phyloP scores from a whole-genome alignment of 2,888 invertebrate genomes.

The Megaustenia siamemsis region DNA sequence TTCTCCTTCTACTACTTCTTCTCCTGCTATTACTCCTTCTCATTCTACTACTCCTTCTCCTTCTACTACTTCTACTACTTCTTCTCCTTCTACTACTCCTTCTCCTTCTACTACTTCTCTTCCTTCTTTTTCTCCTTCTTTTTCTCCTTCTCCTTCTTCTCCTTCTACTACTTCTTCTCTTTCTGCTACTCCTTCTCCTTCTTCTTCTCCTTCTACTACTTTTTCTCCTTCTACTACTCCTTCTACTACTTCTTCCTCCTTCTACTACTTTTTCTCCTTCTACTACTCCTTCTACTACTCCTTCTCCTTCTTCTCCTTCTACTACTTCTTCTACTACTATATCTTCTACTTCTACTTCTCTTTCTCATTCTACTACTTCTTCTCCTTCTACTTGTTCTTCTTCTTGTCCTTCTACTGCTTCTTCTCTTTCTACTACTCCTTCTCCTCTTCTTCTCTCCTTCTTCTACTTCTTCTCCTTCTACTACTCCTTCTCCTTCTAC shows the following conservation, averaged over 20 bases:
- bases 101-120: background rate
- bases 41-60: no score
- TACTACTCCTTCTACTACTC: no score
- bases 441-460: background rate
- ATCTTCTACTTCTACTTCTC: no score
- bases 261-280: no score
- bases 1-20: background rate
- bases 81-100: no score
- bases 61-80: background rate
- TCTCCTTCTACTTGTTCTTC: background rate
- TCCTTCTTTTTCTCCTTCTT: background rate
- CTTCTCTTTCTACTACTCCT: no score
- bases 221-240: no score
- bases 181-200: background rate
- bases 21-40: background rate
- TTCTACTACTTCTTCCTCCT: no score
- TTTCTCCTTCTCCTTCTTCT: background rate
- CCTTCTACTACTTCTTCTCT: background rate
- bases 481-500: no score
- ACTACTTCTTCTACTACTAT: background rate
- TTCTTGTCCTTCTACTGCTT: background rate
- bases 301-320: background rate
- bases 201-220: background rate
- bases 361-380: no score
- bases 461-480: background rate